Base-by-base conservation (phyloP, 2,888 invertebrate genomes). In the Acleris emargana region DNA sequence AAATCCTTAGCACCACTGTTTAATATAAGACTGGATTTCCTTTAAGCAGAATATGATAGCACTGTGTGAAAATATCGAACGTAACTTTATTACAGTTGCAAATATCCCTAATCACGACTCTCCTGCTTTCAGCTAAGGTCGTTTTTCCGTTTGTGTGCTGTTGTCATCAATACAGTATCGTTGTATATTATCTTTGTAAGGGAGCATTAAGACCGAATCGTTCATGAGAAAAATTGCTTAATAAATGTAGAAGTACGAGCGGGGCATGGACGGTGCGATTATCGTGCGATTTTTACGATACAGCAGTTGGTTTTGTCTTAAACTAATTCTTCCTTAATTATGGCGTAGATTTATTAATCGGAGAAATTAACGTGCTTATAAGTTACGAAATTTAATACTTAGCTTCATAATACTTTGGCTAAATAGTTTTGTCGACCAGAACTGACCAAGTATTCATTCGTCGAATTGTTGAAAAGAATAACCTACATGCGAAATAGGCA, bases 211-310 rank as follows among this genome's bases (percentile, higher is more conserved):
- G 86, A 84, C 75, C 68, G 81, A 89, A 88, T 80, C 85, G 88
- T 85, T 90, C 84, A 81, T 83, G 86, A 84, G 89, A 88, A 89
- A 91, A 91, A 91, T 91, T 89, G 89, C 81, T 87, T 89, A 88
- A 89, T 89, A 88, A 87, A 88, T 87, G 82, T 84, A 78, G 59
- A 68, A 66, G 38, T 64, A 59, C 69, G 77, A 71, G 76, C 60
- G 76, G 69, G 51, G 38, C 75, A 60, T 68, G 78, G 72, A 77
- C 43, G 62, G 42, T 47, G 58, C 53, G 60, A 50, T 63, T 57
- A 57, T 64, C n/a, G 11, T 50, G 22, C 53, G 55, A 50, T 16
- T 63, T 9, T 45, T 9, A 28, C 1, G 28, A 28, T 28, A 28
- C 28, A 28, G 28, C 1, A 2, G 28, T 28, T 28, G 7, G 9